Base-by-base conservation (phyloP, 1,140 invertebrate genomes). In the Drosophila lini region DNA sequence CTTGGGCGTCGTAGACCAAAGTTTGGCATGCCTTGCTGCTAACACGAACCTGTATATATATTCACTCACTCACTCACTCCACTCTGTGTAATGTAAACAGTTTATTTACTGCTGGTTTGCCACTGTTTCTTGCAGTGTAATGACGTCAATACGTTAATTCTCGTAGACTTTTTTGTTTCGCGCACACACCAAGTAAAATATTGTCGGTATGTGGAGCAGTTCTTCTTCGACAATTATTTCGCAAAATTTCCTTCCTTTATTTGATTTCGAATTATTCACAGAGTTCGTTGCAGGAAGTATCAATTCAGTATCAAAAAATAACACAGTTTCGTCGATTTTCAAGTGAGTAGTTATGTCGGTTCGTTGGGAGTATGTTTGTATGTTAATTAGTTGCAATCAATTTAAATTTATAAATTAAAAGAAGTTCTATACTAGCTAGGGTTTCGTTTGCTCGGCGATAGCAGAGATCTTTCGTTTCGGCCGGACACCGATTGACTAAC, bases 401-500 rank as follows among this genome's bases (percentile, higher is more conserved):
- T 73, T 71, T 19, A 61, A 74, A 70, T 62, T 52, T 34, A 36
- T 60, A 60, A 50, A 73, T 55, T 55, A 67, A 89, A 78, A 57
- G 55, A 65, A 76, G 50, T 55, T 75, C 42, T 88, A 76, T 82
- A 64, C 80, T 75, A 74, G 22, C 56, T 77, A 48, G 71, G 81
- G 65, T 86, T 86, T 86, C 83, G 82, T 86, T 86, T 60, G 71
- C 65, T 74, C 75, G 81, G 73, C 80, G 62, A 62, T 58, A 60
- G 80, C 69, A 71, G 82, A 92, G 91, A 91, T 92, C 91, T 92
- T 92, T 91, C 91, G 91, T 92, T 92, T 92, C 88, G 91, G 91
- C 77, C 91, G 91, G 91, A 91, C 90, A 92, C 91, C 91, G 91
- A 92, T 92, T 90, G 91, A 92, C 91, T 92, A 75, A 91, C 76